These are phyloP conservation scores for Naja naja DNA, from an alignment of 2,113 vertebrate genomes.

Conservation along the genomic window DNA sequence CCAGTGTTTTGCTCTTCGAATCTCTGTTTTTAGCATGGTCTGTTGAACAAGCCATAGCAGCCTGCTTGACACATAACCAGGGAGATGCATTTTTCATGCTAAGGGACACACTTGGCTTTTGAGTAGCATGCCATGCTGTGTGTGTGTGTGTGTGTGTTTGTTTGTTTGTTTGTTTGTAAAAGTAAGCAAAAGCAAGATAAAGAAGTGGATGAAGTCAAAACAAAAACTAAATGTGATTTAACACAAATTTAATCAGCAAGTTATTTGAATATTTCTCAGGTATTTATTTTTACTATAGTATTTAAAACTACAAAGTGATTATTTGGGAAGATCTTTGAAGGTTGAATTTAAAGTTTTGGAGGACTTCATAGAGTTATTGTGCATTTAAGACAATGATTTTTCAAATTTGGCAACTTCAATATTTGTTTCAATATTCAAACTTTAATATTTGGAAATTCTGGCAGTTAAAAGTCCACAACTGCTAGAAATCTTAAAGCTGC, in stretches of 20 bases:
- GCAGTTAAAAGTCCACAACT: not conserved
- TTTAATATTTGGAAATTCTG: not conserved
- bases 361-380: not conserved
- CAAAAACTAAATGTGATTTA: not conserved
- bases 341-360: not conserved
- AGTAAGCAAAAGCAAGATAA: not conserved
- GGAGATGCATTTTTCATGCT: not conserved
- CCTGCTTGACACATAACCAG: not conserved
- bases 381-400: not conserved
- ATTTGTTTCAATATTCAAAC: not conserved
- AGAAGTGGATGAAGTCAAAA: not conserved
- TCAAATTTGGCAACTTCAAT: not conserved
- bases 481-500: not conserved
- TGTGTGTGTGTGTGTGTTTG: not conserved
- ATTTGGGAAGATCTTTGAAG: not conserved
- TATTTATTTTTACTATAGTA: not conserved
- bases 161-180: not conserved
- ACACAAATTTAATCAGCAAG: not conserved
- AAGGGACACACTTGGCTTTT: not conserved
- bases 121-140: not conserved
- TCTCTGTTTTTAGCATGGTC: not conserved
- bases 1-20: not conserved
- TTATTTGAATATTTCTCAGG: not conserved
- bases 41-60: not conserved
- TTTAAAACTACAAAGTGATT: not conserved